Evolutionary conservation across 1,140 invertebrate species (phyloP), one percentile per base, ranked within the genome.

Genomic region (Micrasema minimum): DNA sequence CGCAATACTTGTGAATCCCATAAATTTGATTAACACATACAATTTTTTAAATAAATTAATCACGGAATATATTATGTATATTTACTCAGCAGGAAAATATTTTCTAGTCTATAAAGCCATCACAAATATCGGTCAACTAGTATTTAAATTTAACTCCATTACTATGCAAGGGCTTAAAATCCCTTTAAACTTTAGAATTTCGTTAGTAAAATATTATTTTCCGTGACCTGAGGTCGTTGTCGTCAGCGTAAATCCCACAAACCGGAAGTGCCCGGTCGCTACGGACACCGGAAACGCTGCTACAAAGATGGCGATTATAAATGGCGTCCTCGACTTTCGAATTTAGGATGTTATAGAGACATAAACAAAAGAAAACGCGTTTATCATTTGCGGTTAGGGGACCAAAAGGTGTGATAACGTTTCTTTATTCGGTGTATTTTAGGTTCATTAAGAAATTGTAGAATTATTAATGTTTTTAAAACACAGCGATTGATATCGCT

Each of bases 251-350:
- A 57, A 14, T 31, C 18, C 18, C 37, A 23, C 55, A 11, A 14
- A 64, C 59, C 59, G 59, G 59, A 64, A 31, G 65, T 51, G 64
- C 23, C 46, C 65, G 46, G 45, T 46, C 65, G 57, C 41, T 38
- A 35, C 50, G 61, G 73, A 75, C 73, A 75, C 73, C 73, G 73
- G 73, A 75, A 71, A 68, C 50, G 23, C 45, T 59, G 53, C 48
- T 59, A 64, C 65, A 62, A 67, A 75, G 73, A 72, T 72, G 73
- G 73, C 73, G 73, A 71, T 71, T 75, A 75, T 72, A 75, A 71
- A 75, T 75, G 73, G 69, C 73, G 51, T 48, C 66, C 69, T 64
- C 69, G 59, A 66, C 68, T 64, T 66, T 70, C 64, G 72, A 67
- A 71, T 74, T 71, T 71, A 70, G 57, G 51, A 38, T 41, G 43